Evolutionary conservation across 2,888 invertebrate genomes (phyloP).

Genomic region (Anticlea derivata): DNA sequence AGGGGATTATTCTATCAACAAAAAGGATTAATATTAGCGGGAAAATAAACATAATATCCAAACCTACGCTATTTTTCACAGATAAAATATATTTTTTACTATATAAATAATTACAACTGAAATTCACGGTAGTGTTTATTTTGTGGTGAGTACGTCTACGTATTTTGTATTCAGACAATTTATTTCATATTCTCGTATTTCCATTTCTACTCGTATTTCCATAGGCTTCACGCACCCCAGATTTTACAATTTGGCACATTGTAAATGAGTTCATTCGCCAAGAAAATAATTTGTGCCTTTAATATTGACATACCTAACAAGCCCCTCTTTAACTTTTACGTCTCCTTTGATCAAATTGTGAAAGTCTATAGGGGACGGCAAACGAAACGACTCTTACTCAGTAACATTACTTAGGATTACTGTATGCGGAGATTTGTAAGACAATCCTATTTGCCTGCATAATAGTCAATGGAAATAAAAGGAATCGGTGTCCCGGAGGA

Average conservation of each 20-base stretch:
- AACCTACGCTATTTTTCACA: too few relatives aligned
- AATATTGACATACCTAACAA: conserved; percentile 32
- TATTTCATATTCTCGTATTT: background rate
- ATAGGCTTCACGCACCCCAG: background rate
- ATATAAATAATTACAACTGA: too few relatives aligned
- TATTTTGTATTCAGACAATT: too few relatives aligned
- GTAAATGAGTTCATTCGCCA: conserved; percentile 16
- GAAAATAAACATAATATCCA: too few relatives aligned
- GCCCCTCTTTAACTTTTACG: conserved; percentile 24
- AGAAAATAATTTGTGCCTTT: conserved; percentile 22
- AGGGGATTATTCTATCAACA: too few relatives aligned
- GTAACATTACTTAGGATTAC: conserved; percentile 45
- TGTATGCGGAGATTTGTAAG: conserved; percentile 33
- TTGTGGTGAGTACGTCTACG: too few relatives aligned
- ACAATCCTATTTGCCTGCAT: conserved; percentile 43
- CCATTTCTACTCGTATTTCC: background rate
- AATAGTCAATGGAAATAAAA: conserved; percentile 44
- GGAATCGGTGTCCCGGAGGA: conserved; percentile 34
- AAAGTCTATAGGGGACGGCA: conserved; percentile 42
- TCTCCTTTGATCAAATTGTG: conserved; percentile 34
- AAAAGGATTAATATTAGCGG: too few relatives aligned
- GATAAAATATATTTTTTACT: too few relatives aligned
- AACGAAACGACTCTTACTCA: conserved; percentile 34
- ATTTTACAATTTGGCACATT: conserved; percentile 12
- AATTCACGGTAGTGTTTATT: too few relatives aligned